A percentile compares a stretch with the other conserved stretches of the same genome.
Conservation (phyloP, 1,140 invertebrate species). For the Teleopsis dalmanni region DNA sequence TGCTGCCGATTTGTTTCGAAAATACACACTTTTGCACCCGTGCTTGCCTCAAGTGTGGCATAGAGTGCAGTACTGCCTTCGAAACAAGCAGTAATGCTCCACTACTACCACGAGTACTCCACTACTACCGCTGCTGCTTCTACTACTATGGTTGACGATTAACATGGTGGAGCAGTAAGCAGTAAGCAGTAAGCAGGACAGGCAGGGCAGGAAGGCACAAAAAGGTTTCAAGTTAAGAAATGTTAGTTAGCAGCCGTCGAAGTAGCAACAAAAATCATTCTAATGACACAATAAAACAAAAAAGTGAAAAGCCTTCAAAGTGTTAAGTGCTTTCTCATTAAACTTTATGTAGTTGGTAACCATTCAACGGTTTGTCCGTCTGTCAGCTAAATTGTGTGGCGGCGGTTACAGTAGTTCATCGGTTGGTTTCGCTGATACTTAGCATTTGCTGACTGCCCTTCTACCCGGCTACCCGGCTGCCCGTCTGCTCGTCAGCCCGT, state of each 20-base stretch:
- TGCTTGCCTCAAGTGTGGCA: neutral
- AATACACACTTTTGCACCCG: slow-evolving; percentile 30
- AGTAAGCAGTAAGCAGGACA: neutral
- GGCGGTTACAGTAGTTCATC: too few relatives aligned
- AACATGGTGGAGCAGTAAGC: slow-evolving; percentile 1
- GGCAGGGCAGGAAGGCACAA: neutral
- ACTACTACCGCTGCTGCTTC: too few relatives aligned
- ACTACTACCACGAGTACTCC: slow-evolving; percentile 1
- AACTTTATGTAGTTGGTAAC: slow-evolving; percentile 42
- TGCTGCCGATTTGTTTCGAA: slow-evolving; percentile 46
- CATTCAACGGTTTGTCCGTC: neutral
- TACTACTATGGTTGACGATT: neutral
- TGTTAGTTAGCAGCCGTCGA: slow-evolving; percentile 28
- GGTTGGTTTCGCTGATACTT: too few relatives aligned
- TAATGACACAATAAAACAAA: too few relatives aligned
- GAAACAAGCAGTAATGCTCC: slow-evolving; percentile 24
- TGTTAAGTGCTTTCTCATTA: slow-evolving; percentile 44
- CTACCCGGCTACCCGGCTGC: too few relatives aligned
- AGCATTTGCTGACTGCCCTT: too few relatives aligned
- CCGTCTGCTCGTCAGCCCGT: too few relatives aligned
- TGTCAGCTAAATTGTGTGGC: too few relatives aligned
- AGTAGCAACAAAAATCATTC: slow-evolving; percentile 30
- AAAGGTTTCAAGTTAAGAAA: slow-evolving; percentile 14
- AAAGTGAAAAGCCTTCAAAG: slow-evolving; percentile 32
- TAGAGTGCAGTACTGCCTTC: slow-evolving; percentile 41